A percentile compares a stretch with the other conserved stretches of the same genome.
Conservation (phyloP, 2,888 invertebrate genomes). For the Lasioglossum zephyrum region DNA sequence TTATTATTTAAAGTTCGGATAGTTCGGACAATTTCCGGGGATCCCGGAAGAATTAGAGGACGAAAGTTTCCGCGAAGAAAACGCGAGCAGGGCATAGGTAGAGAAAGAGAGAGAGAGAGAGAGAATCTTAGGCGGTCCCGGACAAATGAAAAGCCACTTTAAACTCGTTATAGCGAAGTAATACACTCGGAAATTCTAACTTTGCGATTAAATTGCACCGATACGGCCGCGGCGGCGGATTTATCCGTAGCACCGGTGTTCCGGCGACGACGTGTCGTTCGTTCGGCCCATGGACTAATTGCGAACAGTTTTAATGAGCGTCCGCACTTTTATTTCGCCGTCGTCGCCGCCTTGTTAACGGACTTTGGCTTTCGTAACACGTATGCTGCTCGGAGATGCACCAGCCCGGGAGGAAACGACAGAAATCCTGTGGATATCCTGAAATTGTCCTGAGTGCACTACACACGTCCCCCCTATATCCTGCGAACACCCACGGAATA, state of each 20-base stretch:
- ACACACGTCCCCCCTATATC: conserved; percentile 48
- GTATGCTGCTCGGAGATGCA: conserved; percentile 40
- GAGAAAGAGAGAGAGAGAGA: not conserved
- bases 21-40: conserved; percentile 26
- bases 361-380: conserved; percentile 63
- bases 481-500: conserved; percentile 62
- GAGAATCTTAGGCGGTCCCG: conserved; percentile 7
- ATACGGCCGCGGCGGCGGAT: not conserved
- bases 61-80: conserved; percentile 5
- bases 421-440: conserved; percentile 65
- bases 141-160: conserved; percentile 35
- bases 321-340: conserved; percentile 54
- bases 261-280: not conserved
- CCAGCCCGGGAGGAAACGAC: conserved; percentile 45
- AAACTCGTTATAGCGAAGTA: conserved; percentile 25
- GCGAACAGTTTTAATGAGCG: conserved; percentile 55
- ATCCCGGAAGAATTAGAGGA: conserved; percentile 24
- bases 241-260: not conserved
- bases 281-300: conserved; percentile 47
- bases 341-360: conserved; percentile 57
- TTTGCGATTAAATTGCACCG: conserved; percentile 6
- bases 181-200: conserved; percentile 7
- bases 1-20: conserved; percentile 34
- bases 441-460: conserved; percentile 59
- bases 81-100: not conserved